phyloP scores from a whole-genome alignment of 1,140 invertebrate species.

The Diploscapter pachys region DNA sequence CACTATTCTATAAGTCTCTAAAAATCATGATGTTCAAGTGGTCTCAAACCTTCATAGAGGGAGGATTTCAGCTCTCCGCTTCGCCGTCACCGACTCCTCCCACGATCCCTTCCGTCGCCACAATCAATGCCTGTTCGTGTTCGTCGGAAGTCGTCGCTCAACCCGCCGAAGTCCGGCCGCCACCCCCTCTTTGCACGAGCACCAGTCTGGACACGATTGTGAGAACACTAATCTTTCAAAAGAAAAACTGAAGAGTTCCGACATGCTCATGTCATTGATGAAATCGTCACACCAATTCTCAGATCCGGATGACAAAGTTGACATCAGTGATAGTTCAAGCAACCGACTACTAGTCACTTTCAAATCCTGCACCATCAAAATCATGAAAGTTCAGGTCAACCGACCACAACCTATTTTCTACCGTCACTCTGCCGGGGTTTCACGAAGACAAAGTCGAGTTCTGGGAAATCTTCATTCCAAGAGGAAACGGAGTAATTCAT shows the following conservation, averaged over 20 bases:
- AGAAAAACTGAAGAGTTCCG: constrained; percentile 1
- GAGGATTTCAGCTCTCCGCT: not conserved
- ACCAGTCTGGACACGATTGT: constrained; percentile 32
- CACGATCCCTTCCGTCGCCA: constrained; percentile 16
- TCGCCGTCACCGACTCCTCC: constrained; percentile 13
- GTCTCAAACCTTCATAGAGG: too few species aligned
- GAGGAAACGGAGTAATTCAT: constrained; percentile 30
- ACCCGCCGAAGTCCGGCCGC: constrained; percentile 19
- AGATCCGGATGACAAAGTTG: too few species aligned
- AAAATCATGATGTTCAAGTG: too few species aligned
- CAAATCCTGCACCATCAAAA: not conserved
- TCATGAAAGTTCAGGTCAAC: not conserved
- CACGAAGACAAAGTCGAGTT: constrained; percentile 30
- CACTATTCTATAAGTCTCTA: too few species aligned
- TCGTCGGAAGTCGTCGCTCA: constrained; percentile 26
- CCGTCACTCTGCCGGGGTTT: constrained; percentile 31
- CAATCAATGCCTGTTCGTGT: constrained; percentile 35
- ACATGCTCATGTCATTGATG: too few species aligned
- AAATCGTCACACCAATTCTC: too few species aligned
- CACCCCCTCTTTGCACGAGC: constrained; percentile 31
- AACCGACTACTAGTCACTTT: too few species aligned
- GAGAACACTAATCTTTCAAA: not conserved
- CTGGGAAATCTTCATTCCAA: constrained; percentile 26
- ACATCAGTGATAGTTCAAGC: too few species aligned
- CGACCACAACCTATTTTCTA: constrained; percentile 21